Conservation (phyloP, 2,888 invertebrate species). For the Leptopilina myrica region DNA sequence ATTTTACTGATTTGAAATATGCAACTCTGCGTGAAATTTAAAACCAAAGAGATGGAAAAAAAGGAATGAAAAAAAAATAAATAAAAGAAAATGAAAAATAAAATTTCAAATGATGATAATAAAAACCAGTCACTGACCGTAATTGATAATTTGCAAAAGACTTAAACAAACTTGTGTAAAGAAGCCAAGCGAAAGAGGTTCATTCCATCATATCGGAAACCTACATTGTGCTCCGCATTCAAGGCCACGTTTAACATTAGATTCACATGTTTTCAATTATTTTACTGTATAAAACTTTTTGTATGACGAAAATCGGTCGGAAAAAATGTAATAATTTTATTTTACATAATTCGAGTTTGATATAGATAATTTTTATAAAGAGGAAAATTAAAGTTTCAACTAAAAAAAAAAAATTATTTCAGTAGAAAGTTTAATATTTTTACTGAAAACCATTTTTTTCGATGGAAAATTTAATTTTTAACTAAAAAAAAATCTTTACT, state of each 20-base stretch:
- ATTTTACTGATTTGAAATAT: background rate
- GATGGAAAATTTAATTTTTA: no score
- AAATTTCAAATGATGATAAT: no score
- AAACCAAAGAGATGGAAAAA: background rate
- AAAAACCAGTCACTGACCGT: slow-evolving; percentile 35
- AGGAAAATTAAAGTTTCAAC: no score
- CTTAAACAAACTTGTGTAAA: slow-evolving; percentile 12
- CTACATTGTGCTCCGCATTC: slow-evolving; percentile 42
- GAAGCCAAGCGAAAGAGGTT: slow-evolving; percentile 49
- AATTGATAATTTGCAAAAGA: slow-evolving; percentile 29
- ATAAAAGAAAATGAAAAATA: background rate
- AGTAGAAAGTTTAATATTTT: no score
- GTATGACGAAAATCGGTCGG: background rate
- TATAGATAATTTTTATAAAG: no score
- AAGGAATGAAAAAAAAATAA: slow-evolving; percentile 37
- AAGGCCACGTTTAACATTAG: slow-evolving; percentile 39
- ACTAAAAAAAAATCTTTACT: no score
- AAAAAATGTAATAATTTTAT: background rate
- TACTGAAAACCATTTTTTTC: no score
- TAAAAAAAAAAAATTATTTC: no score
- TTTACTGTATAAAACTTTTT: background rate
- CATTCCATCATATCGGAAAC: slow-evolving; percentile 49
- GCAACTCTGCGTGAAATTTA: background rate
- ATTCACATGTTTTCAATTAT: slow-evolving; percentile 20
- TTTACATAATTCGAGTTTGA: no score